Evolutionary conservation across 2,888 invertebrate species (phyloP), one percentile per base, ranked within the genome.

Genomic region (Nymphalis polychloros): DNA sequence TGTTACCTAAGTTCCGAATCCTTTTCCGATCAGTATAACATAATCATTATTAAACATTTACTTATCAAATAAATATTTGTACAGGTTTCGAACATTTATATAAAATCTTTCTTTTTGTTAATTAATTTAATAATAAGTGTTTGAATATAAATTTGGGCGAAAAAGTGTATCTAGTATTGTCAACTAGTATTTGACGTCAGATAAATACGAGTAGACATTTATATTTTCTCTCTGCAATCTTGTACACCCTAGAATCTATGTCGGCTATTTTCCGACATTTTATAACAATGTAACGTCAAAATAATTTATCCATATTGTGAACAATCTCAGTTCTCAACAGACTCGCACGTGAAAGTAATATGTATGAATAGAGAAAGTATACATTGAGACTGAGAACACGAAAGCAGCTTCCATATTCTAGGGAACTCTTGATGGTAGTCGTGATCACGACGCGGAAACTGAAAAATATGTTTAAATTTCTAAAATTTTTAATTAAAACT

Each of bases 311-410:
- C 83, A 82, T 83, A 83, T 82, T 78, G 80, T 78, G 78, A 80
- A 83, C 82, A 82, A 84, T 85, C 82, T 79, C 76, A 79, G 79
- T 82, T 86, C 86, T 84, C 84, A 87, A 79, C 79, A 66, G 64
- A 66, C 49, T 77, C 75, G 78, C 78, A 75, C 74, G 77, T 81
- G 90, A 91, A 91, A 90, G 89, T 84, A 84, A 80, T 83, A 82
- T 81, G 75, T 80, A 84, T 88, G 88, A 89, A 88, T 87, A 86
- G 90, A 90, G 91, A 92, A 91, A 91, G 91, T 89, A 86, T 81
- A 77, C 81, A 81, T 79, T 81, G 79, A 73, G 78, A 81, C 62
- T 68, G 62, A 70, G 59, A 66, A 70, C 50, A 72, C 64, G 68
- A 73, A 69, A 71, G 71, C 71, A 67, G 69, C 68, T 65, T 68